Conservation (phyloP, 2,888 invertebrate species). For the Pachydiplax longipennis region DNA sequence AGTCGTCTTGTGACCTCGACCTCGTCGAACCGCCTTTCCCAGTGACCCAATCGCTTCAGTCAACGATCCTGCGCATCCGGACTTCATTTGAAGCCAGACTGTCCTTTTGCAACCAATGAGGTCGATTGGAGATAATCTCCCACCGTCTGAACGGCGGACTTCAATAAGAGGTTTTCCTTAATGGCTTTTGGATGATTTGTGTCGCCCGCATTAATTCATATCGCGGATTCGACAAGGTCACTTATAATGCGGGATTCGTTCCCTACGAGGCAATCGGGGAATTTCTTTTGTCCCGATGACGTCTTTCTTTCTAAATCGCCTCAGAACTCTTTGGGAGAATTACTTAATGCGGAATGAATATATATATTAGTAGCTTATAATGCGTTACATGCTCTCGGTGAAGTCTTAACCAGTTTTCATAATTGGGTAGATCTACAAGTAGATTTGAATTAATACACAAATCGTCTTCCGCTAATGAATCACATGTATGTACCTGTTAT, state of each 20-base stretch:
- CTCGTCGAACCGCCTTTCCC: not conserved
- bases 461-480: too few relatives aligned
- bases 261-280: too few relatives aligned
- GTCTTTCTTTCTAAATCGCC: too few relatives aligned
- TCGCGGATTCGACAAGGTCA: conserved; percentile 2
- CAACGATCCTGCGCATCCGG: not conserved
- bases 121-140: conserved; percentile 9
- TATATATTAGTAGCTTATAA: not conserved
- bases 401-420: not conserved
- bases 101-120: not conserved
- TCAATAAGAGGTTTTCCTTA: not conserved
- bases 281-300: too few relatives aligned
- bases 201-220: not conserved
- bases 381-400: not conserved
- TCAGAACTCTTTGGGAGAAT: too few relatives aligned
- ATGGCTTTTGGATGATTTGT: not conserved
- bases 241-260: too few relatives aligned
- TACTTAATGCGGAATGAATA: too few relatives aligned
- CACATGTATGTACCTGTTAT: too few relatives aligned
- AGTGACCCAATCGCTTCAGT: not conserved
- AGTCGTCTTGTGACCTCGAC: not conserved
- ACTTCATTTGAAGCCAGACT: not conserved
- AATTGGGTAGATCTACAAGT: too few relatives aligned
- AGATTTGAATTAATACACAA: too few relatives aligned
- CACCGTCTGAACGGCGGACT: not conserved